Conservation (phyloP, 2,888 invertebrate species). For the Drosophila cognata region DNA sequence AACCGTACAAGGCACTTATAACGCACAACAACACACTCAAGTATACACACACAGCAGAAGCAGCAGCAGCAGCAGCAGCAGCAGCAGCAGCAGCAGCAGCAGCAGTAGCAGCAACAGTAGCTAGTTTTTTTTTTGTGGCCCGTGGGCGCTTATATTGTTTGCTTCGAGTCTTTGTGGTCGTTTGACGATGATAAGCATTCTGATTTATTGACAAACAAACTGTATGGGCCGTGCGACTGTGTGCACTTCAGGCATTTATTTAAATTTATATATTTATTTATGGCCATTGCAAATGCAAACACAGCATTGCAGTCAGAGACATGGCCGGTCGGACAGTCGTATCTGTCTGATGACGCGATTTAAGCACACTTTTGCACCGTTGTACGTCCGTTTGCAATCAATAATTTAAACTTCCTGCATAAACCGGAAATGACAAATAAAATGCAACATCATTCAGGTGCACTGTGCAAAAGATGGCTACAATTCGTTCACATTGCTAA, state of each 20-base stretch:
- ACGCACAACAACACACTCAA: constrained; percentile 9
- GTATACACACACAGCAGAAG: constrained; percentile 13
- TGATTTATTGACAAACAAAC: constrained; percentile 83
- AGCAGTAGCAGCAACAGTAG: constrained; percentile 18
- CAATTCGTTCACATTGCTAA: constrained; percentile 12
- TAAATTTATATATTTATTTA: constrained; percentile 78
- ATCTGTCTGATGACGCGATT: constrained; percentile 35
- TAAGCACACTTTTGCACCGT: constrained; percentile 55
- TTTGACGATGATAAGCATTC: constrained; percentile 82
- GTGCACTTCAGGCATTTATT: constrained; percentile 64
- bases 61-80: background rate
- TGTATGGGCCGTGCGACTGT: constrained; percentile 22
- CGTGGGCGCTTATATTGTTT: constrained; percentile 62
- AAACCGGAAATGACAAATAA: constrained; percentile 78
- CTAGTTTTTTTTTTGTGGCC: constrained; percentile 17
- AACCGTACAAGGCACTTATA: constrained; percentile 60
- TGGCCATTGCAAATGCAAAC: constrained; percentile 55
- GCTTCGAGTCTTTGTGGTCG: constrained; percentile 77
- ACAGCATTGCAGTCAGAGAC: constrained; percentile 26
- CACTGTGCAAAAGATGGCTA: constrained; percentile 42
- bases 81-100: constrained; percentile 2
- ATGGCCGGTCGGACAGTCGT: constrained; percentile 10
- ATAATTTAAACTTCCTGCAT: constrained; percentile 77
- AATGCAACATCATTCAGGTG: constrained; percentile 55
- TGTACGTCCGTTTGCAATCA: constrained; percentile 74